A percentile compares a stretch with the other conserved stretches of the same genome.
phyloP scores from a whole-genome alignment of 2,888 invertebrate genomes.

The Xanthia togata region DNA sequence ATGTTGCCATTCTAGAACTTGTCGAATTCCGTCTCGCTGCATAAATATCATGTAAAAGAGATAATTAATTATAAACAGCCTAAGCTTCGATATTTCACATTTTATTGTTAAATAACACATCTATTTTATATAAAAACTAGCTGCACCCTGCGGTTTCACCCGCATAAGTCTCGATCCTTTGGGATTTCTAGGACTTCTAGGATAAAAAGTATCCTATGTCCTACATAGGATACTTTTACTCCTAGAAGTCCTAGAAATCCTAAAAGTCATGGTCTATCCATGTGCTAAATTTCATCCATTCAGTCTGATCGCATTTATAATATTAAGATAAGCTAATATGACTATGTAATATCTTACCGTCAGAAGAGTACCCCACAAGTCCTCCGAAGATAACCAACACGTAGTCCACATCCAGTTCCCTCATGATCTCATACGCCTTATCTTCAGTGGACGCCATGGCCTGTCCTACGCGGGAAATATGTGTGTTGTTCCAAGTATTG shows the following conservation, averaged over 20 bases:
- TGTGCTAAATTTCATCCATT: too few species aligned
- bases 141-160: too few species aligned
- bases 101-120: not conserved
- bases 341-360: slow-evolving; percentile 91
- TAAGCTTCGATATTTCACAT: not conserved
- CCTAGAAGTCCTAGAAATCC: too few species aligned
- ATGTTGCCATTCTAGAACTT: not conserved
- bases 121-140: too few species aligned
- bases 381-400: slow-evolving; percentile 99
- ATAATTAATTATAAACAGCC: not conserved
- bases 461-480: slow-evolving; percentile 99
- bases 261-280: too few species aligned
- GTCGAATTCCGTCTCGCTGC: not conserved
- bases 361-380: slow-evolving; percentile 99
- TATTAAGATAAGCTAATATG: not conserved
- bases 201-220: too few species aligned
- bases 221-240: too few species aligned
- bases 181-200: too few species aligned
- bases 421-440: slow-evolving; percentile 99
- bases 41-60: not conserved
- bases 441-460: slow-evolving; percentile 99
- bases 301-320: too few species aligned
- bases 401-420: slow-evolving; percentile 98
- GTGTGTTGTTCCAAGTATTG: slow-evolving; percentile 99
- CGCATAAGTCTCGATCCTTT: too few species aligned